Conservation (phyloP, 64 coral and sea anemone species). For the Stichodactyla helianthus region DNA sequence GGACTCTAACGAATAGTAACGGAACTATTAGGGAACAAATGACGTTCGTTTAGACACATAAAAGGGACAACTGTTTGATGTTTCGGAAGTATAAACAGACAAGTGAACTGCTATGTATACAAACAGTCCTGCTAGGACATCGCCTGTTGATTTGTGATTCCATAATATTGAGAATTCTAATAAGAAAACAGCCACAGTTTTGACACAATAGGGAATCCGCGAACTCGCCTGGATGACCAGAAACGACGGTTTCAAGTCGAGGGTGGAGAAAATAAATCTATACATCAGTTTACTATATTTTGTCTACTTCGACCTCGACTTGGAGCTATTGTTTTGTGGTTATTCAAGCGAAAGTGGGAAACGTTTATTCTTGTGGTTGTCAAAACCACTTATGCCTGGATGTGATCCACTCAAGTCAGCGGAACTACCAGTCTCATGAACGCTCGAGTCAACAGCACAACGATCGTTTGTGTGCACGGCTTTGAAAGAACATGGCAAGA, state of each 20-base stretch:
- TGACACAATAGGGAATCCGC: background rate
- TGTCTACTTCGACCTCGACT: too few relatives aligned
- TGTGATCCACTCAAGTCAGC: background rate
- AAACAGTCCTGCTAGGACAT: background rate
- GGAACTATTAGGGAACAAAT: background rate
- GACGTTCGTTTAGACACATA: background rate
- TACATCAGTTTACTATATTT: too few relatives aligned
- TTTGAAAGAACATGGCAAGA: background rate
- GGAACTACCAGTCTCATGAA: background rate
- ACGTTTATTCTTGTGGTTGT: background rate
- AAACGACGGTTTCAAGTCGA: too few relatives aligned
- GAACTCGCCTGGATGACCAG: too few relatives aligned
- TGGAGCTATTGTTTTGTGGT: too few relatives aligned
- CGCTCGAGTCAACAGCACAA: background rate
- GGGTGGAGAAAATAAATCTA: too few relatives aligned
- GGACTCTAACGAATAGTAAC: background rate
- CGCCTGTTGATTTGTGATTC: background rate
- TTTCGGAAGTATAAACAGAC: background rate
- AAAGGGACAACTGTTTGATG: background rate
- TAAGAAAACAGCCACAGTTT: background rate
- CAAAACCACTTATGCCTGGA: background rate
- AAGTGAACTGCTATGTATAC: background rate
- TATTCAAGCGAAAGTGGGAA: too few relatives aligned
- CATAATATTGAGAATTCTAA: conserved; percentile 13
- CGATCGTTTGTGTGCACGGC: background rate